These are phyloP conservation scores for Dinomys branickii DNA, from an alignment of 2,113 vertebrate species.

Conservation along the genomic window DNA sequence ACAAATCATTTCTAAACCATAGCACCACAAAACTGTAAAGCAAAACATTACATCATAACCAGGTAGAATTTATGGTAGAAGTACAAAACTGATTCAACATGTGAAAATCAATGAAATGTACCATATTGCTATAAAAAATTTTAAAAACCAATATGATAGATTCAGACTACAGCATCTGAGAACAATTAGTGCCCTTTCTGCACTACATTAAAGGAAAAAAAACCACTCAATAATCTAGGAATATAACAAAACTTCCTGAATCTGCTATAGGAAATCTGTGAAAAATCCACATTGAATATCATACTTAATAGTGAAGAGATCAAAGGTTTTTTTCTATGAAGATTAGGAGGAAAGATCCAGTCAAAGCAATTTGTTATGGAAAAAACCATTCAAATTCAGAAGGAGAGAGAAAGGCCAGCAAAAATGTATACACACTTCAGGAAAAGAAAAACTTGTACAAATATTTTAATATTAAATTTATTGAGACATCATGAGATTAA, in stretches of 20 bases:
- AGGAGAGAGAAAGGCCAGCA: neutral
- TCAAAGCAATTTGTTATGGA: neutral
- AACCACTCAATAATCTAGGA: neutral
- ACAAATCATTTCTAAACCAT: neutral
- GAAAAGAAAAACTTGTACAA: neutral
- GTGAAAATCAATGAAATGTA: neutral
- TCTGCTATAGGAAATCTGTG: neutral
- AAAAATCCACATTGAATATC: neutral
- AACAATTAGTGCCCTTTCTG: neutral
- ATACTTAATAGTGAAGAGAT: neutral
- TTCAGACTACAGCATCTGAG: neutral
- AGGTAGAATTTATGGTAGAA: neutral
- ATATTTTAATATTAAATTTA: neutral
- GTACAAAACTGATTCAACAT: neutral
- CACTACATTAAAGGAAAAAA: neutral
- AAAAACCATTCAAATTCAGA: neutral
- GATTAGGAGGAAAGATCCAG: neutral
- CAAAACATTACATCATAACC: neutral
- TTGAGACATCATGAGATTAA: neutral
- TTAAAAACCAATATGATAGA: neutral
- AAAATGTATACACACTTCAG: neutral
- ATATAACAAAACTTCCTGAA: neutral
- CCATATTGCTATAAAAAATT: neutral
- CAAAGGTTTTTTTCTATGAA: neutral
- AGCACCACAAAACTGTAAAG: neutral